Evolutionary conservation across 2,888 invertebrate species (phyloP), one percentile per base, ranked within the genome.

Genomic region (Microdon myrmicae): DNA sequence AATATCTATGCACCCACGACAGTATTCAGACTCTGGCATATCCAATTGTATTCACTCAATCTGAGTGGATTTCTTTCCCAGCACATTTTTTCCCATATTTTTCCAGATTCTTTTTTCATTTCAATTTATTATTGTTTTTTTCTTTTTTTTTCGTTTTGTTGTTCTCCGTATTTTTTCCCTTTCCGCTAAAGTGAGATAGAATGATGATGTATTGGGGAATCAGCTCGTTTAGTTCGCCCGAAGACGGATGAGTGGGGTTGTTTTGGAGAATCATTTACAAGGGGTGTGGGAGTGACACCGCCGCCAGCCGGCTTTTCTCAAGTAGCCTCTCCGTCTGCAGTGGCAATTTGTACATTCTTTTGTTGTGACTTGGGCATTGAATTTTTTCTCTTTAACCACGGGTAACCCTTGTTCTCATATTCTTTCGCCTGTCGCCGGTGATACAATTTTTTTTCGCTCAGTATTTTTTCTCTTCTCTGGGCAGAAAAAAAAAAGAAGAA

Each of bases 261-360:
- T 29, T 29, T 29, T 34, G 38, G 38, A n/a, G n/a, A n/a, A n/a
- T n/a, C n/a, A n/a, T n/a, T n/a, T n/a, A n/a, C n/a, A n/a, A n/a
- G n/a, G n/a, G 13, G 29, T 23, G 41, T 34, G 25, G 55, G 28
- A 28, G 51, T 43, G 25, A 47, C 23, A 32, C n/a, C 35, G 35
- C 12, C 20, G 41, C 35, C 45, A 64, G 64, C 58, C 64, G 64
- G 64, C 64, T 47, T 64, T 61, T 64, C 37, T 49, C 58, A 66
- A 66, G 66, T 66, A 66, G 66, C 66, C 66, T 66, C 66, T 66
- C 48, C 66, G 66, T 67, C 56, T 61, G 61, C 61, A 67, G 23
- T 49, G 59, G 51, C 55, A 60, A 51, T 51, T 60, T 67, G 55
- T 67, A 23, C 61, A 61, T 67, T 67, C 59, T 67, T 67, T 67